These are phyloP conservation scores for Exocentrus adspersus DNA, from an alignment of 2,888 invertebrate species.

Conservation along the genomic window DNA sequence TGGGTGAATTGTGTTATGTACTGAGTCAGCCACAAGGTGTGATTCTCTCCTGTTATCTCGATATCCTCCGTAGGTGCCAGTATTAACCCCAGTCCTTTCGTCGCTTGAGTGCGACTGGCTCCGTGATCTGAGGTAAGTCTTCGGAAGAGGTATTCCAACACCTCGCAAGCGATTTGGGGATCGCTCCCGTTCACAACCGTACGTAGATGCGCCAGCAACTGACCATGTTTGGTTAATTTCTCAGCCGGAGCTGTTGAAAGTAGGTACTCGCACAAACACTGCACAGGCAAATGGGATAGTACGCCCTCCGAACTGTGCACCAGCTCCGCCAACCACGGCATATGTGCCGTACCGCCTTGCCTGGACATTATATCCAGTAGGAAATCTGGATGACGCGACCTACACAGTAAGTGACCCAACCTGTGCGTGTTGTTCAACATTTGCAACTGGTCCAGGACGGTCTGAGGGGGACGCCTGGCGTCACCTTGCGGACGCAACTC, in stretches of 20 bases:
- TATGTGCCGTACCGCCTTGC: constrained; percentile 85
- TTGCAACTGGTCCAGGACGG: constrained; percentile 81
- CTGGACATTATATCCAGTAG: constrained; percentile 91
- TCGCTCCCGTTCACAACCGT: constrained; percentile 66
- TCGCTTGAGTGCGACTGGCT: constrained; percentile 80
- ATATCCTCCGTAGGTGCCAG: constrained; percentile 61
- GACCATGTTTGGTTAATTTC: constrained; percentile 78
- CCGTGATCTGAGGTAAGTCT: constrained; percentile 82
- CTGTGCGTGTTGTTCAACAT: constrained; percentile 80
- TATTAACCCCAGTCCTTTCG: constrained; percentile 64
- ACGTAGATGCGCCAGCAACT: constrained; percentile 71
- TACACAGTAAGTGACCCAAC: constrained; percentile 88
- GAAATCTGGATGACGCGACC: constrained; percentile 90
- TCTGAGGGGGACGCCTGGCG: constrained; percentile 82
- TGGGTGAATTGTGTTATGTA: constrained; percentile 81
- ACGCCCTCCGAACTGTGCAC: constrained; percentile 92
- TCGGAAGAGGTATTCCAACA: constrained; percentile 89
- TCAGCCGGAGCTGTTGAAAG: constrained; percentile 75
- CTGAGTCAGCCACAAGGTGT: constrained; percentile 68
- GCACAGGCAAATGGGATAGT: constrained; percentile 90
- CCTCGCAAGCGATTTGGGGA: constrained; percentile 75
- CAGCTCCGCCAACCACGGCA: constrained; percentile 97
- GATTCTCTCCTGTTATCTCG: constrained; percentile 54
- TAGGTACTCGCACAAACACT: constrained; percentile 96
- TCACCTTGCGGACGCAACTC: constrained; percentile 86